Base-by-base conservation (phyloP, 1,140 invertebrate species). In the Caenorhabditis elegans region DNA sequence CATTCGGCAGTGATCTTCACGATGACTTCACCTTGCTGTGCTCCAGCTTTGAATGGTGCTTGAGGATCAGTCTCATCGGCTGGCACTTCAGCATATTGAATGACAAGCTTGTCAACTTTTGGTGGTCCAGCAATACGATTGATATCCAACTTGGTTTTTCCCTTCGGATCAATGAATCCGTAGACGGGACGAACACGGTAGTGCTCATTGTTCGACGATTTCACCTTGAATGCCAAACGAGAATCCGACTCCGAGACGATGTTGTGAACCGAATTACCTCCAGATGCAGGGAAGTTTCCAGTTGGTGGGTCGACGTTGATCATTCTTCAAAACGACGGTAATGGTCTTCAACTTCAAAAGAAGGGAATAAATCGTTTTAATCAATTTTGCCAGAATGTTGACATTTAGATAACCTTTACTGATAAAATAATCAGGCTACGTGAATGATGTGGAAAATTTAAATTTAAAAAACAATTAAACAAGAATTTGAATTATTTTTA, bases 141-240 rank as follows among this genome's bases (percentile, higher is more conserved):
- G 46, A 86, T 82, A 39, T 86, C 85, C 47, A 86, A 34, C 15
- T 79, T 31, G 13, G 80, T 76, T 36, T 85, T 81, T 51, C 55
- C 82, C 31, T 86, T 76, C 8, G 85, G 75, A 26, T 77, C 65
- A 22, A 88, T 79, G 79, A 87, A 87, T 49, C 84, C 86, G 51
- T 76, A 86, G 15, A 86, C 86, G 17, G 86, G 86, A 53, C 83
- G 78, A 22, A 86, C 83, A 19, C 86, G 83, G 51, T 86, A 86
- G 51, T 85, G 77, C 8, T 86, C 86, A 48, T 87, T 87, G 78
- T 86, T 86, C 10, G 86, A 86, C 1, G 81, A 79, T 22, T 82
- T 82, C 39, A 82, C 81, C 48, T 82, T 49, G 28, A 83, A 49
- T 3, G 75, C 75, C 43, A 77, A n/a, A 36, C 75, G 75, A 34